Evolutionary conservation across 2,113 vertebrate genomes (phyloP).

Genomic region (Cnemophilus loriae): DNA sequence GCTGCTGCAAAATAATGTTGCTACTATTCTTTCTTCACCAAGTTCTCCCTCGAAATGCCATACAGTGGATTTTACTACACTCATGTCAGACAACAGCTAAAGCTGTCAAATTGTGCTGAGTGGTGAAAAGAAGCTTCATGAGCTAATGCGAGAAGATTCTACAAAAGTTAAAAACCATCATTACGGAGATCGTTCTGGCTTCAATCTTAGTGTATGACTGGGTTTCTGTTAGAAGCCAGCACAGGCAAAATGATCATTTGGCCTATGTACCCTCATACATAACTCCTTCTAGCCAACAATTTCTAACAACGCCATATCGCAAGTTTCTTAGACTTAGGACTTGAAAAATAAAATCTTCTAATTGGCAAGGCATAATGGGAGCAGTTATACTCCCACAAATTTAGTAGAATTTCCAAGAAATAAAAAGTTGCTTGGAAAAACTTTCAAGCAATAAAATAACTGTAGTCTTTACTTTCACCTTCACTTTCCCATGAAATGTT

Average conservation of each 20-base stretch:
- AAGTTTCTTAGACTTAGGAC: not conserved
- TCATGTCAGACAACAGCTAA: constrained; percentile 32
- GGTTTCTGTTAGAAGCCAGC: not conserved
- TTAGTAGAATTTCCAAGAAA: not conserved
- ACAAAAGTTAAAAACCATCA: constrained; percentile 57
- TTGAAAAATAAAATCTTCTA: not conserved
- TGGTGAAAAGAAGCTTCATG: constrained; percentile 19
- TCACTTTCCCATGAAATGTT: not conserved
- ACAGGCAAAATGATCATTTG: not conserved
- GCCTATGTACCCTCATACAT: not conserved
- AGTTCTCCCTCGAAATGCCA: not conserved
- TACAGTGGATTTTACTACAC: not conserved
- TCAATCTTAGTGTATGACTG: constrained; percentile 16
- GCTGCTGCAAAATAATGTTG: not conserved
- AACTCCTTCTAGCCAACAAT: not conserved
- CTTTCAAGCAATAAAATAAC: not conserved
- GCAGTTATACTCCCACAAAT: not conserved
- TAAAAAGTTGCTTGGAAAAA: not conserved
- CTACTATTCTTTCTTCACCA: constrained; percentile 19
- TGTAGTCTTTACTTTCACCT: not conserved
- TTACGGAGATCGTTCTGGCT: constrained; percentile 39
- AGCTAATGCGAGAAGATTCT: constrained; percentile 38
- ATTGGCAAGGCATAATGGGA: not conserved
- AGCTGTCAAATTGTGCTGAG: constrained; percentile 33
- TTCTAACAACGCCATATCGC: not conserved